Conservation (phyloP, 2,888 invertebrate species). For the Nysson spinosus region DNA sequence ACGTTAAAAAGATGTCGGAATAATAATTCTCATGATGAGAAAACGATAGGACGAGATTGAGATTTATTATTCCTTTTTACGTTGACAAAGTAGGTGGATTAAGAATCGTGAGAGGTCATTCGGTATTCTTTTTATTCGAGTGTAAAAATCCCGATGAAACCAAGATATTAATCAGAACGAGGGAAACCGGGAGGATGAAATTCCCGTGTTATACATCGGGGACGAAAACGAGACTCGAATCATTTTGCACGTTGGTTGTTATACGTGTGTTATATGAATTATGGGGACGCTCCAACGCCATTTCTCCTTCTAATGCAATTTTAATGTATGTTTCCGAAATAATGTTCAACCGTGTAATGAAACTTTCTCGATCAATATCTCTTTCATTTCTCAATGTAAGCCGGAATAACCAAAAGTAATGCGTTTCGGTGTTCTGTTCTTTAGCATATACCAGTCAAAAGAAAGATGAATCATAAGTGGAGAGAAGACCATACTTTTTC, state of each 20-base stretch:
- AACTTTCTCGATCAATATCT: constrained; percentile 47
- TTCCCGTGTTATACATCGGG: constrained; percentile 4
- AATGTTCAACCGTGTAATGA: constrained; percentile 39
- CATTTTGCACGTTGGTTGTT: constrained; percentile 38
- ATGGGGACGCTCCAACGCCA: constrained; percentile 29
- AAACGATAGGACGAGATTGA: constrained; percentile 17
- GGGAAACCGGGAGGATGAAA: constrained; percentile 5
- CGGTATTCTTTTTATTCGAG: not conserved
- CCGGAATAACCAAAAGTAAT: too few relatives aligned
- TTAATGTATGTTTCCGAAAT: constrained; percentile 52
- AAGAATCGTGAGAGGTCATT: not conserved
- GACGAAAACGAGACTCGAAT: constrained; percentile 32
- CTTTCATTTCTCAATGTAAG: constrained; percentile 27
- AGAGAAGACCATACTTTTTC: not conserved
- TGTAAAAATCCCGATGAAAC: constrained; percentile 15
- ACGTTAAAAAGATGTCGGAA: constrained; percentile 14
- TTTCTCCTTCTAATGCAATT: constrained; percentile 52
- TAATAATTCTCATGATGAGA: constrained; percentile 35
- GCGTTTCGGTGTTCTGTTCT: too few relatives aligned
- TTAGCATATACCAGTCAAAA: not conserved
- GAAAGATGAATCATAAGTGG: not conserved
- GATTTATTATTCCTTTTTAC: not conserved
- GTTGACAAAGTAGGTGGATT: not conserved
- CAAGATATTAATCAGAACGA: constrained; percentile 42
- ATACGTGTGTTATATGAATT: constrained; percentile 41